Conservation (phyloP, 1,140 invertebrate genomes). For the Drosophila virilis region DNA sequence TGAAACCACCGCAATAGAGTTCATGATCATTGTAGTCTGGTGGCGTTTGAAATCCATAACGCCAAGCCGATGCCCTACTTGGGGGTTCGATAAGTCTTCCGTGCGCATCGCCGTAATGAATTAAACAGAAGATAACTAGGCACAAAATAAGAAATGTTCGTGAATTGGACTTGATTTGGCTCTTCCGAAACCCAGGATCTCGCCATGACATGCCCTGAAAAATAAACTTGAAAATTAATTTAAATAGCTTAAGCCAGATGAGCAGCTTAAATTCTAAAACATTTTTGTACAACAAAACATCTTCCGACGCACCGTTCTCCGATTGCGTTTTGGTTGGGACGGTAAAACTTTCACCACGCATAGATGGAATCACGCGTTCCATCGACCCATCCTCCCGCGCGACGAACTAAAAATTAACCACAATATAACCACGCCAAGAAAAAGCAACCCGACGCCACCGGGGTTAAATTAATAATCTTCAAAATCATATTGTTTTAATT, state of each 20-base stretch:
- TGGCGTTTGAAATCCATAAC: slow-evolving; percentile 90
- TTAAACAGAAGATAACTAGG: slow-evolving; percentile 8
- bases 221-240: neutral
- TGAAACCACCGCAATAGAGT: slow-evolving; percentile 94
- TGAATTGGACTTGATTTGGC: neutral
- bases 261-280: neutral
- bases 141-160: neutral
- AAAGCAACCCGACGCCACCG: too few relatives aligned
- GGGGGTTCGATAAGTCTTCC: slow-evolving; percentile 94
- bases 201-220: slow-evolving; percentile 23
- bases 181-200: neutral
- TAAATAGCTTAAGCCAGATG: neutral
- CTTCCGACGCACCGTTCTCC: too few relatives aligned
- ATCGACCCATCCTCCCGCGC: too few relatives aligned
- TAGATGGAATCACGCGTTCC: too few relatives aligned
- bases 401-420: too few relatives aligned
- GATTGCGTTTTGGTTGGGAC: too few relatives aligned
- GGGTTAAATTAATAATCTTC: too few relatives aligned
- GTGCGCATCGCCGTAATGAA: slow-evolving; percentile 85
- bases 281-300: neutral
- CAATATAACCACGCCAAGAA: too few relatives aligned
- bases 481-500: too few relatives aligned
- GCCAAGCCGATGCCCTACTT: slow-evolving; percentile 90
- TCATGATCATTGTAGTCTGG: slow-evolving; percentile 95
- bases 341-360: too few relatives aligned